Evolutionary conservation across 2,113 vertebrate genomes (phyloP), one percentile per base, ranked within the genome.

Genomic region (Boleophthalmus pectinirostris): DNA sequence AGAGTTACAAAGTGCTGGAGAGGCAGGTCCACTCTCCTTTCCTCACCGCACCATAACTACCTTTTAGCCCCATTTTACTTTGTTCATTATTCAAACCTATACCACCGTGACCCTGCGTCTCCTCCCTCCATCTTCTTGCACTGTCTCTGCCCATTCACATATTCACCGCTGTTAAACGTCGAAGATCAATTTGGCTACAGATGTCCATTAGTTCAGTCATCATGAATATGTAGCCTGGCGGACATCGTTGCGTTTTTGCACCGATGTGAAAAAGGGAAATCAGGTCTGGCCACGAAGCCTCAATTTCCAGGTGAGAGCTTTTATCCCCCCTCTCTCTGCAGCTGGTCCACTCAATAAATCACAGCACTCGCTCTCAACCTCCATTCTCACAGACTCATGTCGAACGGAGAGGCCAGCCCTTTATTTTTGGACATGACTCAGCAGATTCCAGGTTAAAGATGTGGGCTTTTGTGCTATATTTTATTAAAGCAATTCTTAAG

Each of bases 151-250:
- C 82, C 82, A 83, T 93, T 92, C 86, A 92, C 87, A 89, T 88
- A 89, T 90, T 89, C 88, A 79, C 73, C 71, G 29, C 83, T 88
- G 86, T 89, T 88, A 88, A 90, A 90, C 87, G 88, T 85, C 79
- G 72, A 81, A 86, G 89, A 91, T 90, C 87, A 90, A 92, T 91
- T 91, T 90, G 64, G 82, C 61, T 35, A 81, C 83, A 85, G 86
- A 85, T 78, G 72, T 85, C 89, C 88, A 92, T 90, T 92, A 91
- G 90, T 83, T 77, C 78, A 45, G 83, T 90, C 82, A 78, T 90
- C 82, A 79, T 86, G 82, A 92, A 89, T 87, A 91, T 86, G 89
- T 85, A 89, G 88, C 88, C 79, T 71, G 74, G 86, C 85, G 88
- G 82, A 88, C 83, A 80, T 85, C 84, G 69, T 66, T 83, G 85